Conservation (phyloP, 2,113 vertebrate genomes). For the Chaetodon auriga region DNA sequence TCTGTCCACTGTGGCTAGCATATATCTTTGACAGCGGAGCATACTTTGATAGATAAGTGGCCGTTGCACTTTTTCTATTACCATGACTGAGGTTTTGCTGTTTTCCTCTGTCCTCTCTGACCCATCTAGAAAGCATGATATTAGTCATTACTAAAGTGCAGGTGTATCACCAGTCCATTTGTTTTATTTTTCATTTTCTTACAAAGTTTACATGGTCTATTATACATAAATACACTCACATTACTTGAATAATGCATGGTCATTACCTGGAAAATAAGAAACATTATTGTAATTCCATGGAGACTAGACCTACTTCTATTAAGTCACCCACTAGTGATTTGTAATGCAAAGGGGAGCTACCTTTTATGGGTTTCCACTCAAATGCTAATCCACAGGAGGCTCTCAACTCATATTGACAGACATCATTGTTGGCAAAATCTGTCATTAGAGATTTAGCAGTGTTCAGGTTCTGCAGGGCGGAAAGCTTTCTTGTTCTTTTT, state of each 20-base stretch:
- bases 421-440: constrained; percentile 53
- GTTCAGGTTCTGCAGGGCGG: constrained; percentile 50
- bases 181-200: constrained; percentile 34
- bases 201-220: constrained; percentile 41
- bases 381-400: constrained; percentile 66
- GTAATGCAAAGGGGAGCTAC: constrained; percentile 68
- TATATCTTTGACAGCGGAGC: constrained; percentile 55
- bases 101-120: constrained; percentile 34
- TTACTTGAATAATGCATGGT: constrained; percentile 60
- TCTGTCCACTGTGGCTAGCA: constrained; percentile 56
- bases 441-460: constrained; percentile 57
- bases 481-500: constrained; percentile 35
- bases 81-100: constrained; percentile 23
- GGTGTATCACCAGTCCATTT: constrained; percentile 24
- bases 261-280: constrained; percentile 64
- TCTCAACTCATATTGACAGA: constrained; percentile 63
- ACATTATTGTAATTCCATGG: constrained; percentile 56
- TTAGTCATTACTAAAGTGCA: constrained; percentile 23
- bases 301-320: constrained; percentile 44
- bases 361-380: constrained; percentile 70
- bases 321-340: constrained; percentile 61
- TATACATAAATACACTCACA: constrained; percentile 18
- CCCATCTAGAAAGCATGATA: constrained; percentile 39
- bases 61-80: constrained; percentile 14
- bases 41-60: constrained; percentile 54